Evolutionary conservation across 2,113 vertebrate species (phyloP).

Genomic region (Thamnophis sirtalis): DNA sequence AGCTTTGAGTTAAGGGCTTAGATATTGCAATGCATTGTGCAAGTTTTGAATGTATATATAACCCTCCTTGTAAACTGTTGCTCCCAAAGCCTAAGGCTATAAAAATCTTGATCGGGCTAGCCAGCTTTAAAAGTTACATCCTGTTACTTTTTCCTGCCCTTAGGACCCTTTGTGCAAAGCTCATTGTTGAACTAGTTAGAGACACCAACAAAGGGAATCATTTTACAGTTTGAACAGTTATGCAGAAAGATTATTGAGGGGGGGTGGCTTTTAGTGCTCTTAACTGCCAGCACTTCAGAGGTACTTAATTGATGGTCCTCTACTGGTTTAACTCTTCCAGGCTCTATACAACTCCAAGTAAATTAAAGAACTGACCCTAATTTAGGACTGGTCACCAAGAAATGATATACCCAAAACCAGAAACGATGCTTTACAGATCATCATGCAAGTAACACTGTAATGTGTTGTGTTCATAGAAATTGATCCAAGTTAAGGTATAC

Average conservation of each 20-base stretch:
- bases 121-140: slow-evolving; percentile 45
- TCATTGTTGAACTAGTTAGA: slow-evolving; percentile 62
- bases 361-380: slow-evolving; percentile 30
- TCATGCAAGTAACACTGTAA: background rate
- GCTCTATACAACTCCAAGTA: slow-evolving; percentile 25
- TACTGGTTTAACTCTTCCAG: slow-evolving; percentile 23
- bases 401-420: background rate
- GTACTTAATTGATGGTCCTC: slow-evolving; percentile 13
- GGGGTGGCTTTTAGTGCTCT: slow-evolving; percentile 45
- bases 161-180: slow-evolving; percentile 49
- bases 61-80: slow-evolving; percentile 47
- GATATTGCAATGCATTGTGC: slow-evolving; percentile 34
- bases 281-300: slow-evolving; percentile 40
- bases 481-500: background rate
- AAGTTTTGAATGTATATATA: slow-evolving; percentile 52
- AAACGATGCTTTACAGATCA: background rate
- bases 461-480: background rate
- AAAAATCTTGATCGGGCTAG: slow-evolving; percentile 46
- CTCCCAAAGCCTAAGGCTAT: slow-evolving; percentile 51
- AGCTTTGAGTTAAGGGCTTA: slow-evolving; percentile 51
- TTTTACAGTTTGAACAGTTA: slow-evolving; percentile 19
- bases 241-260: slow-evolving; percentile 47
- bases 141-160: slow-evolving; percentile 48
- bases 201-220: slow-evolving; percentile 47
- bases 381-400: background rate